Base-by-base conservation (phyloP, 1,140 invertebrate genomes). In the Zaprionus camerounensis region DNA sequence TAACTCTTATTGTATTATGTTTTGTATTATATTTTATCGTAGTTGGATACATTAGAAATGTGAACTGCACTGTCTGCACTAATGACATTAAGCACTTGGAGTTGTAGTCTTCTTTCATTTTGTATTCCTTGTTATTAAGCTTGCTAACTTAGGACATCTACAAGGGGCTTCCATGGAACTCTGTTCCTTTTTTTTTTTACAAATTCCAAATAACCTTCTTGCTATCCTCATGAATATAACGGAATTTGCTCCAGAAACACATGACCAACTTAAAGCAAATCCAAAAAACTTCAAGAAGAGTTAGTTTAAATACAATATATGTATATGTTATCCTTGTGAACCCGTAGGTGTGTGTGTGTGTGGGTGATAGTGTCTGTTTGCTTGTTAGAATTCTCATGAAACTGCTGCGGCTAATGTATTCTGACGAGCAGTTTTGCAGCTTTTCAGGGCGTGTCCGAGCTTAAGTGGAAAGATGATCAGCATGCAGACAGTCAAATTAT, bases 1-100 rank as follows among this genome's bases (percentile, higher is more conserved):
- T 75, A 61, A 55, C 62, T 78, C 75, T 75, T 56, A 75, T 64
- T 82, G 17, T 46, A 46, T 7, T n/a, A n/a, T 9, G 6, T 7
- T 7, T 31, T 31, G 6, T 7, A 31, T 9, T 31, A 7, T 2
- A 31, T 31, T 31, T 31, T 7, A 31, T 31, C 7, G 9, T 7
- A 31, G 28, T 31, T 31, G 28, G 28, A 31, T 31, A 9, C 2
- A 7, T 31, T 31, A 7, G 1, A 31, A 31, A 3, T 31, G 7
- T 7, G 28, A 31, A 31, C 28, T 28, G 28, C 28, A 28, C 26
- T 28, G 28, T 28, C 7, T 28, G 26, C 26, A 6, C 26, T 6
- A 6, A 28, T 28, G 26, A 28, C 6, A 7, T 26, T 7, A 28
- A 28, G 1, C 7, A 28, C 6, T 6, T 6, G 6, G 0, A 28